Percentiles rank a stretch among this genome's conserved stretches.
These are phyloP conservation scores for Carcina quercana DNA, from an alignment of 2,888 invertebrate genomes.

Conservation along the genomic window DNA sequence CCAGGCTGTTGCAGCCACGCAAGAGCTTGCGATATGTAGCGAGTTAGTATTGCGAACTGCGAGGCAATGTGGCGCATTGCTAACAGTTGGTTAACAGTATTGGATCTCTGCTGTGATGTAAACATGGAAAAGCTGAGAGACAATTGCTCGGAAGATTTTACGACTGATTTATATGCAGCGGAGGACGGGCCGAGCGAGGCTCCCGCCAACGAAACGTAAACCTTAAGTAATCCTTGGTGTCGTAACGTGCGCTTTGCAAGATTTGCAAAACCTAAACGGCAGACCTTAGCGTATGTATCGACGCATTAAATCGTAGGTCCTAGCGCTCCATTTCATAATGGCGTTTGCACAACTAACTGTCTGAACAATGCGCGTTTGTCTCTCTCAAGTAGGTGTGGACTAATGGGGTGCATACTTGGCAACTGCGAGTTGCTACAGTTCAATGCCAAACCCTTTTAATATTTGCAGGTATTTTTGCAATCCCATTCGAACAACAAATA, in stretches of 20 bases:
- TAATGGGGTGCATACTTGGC: constrained; percentile 12
- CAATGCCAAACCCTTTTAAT: too few species aligned
- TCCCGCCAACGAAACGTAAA: constrained; percentile 22
- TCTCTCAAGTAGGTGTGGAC: constrained; percentile 28
- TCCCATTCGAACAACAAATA: too few species aligned
- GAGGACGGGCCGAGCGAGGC: constrained; percentile 26
- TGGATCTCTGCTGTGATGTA: constrained; percentile 50
- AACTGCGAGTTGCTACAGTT: too few species aligned
- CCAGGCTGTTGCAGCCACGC: constrained; percentile 46
- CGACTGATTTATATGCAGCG: constrained; percentile 43
- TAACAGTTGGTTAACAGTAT: constrained; percentile 58
- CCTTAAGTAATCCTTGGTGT: constrained; percentile 47
- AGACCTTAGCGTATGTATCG: constrained; percentile 40
- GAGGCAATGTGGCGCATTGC: constrained; percentile 48
- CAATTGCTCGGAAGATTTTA: constrained; percentile 30
- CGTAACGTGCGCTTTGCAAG: constrained; percentile 42
- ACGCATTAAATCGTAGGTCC: constrained; percentile 44
- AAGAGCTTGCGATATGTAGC: constrained; percentile 69
- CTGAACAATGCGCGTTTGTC: constrained; percentile 45
- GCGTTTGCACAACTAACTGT: constrained; percentile 50
- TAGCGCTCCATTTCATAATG: constrained; percentile 60
- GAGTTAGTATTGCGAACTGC: constrained; percentile 51
- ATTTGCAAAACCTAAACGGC: constrained; percentile 55
- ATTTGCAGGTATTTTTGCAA: too few species aligned
- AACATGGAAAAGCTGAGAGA: constrained; percentile 47